A percentile compares a stretch with the other conserved stretches of the same genome.
Conservation (phyloP, 2,113 vertebrate species). For the Neolamprologus cancellatus region DNA sequence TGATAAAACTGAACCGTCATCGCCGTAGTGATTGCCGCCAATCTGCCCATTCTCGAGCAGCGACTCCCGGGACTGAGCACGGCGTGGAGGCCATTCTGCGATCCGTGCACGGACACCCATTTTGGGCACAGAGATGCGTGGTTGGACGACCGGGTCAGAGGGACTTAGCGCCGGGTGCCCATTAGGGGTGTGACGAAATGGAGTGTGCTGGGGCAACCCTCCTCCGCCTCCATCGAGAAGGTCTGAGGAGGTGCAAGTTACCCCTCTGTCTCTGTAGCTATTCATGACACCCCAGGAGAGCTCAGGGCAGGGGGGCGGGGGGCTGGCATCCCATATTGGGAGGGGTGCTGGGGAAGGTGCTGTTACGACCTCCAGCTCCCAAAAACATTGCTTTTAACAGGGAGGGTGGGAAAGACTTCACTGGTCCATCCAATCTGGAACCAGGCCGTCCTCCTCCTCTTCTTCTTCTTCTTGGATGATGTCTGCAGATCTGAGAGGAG, state of each 20-base stretch:
- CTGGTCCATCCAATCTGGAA: constrained; percentile 13
- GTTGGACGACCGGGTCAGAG: constrained; percentile 40
- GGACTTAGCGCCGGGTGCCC: constrained; percentile 54
- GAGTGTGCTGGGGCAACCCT: constrained; percentile 50
- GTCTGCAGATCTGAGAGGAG: constrained; percentile 1
- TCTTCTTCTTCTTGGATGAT: neutral
- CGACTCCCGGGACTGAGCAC: constrained; percentile 74
- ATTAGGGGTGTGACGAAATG: constrained; percentile 67
- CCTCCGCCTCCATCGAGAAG: constrained; percentile 68
- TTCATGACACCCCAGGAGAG: constrained; percentile 76
- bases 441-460: neutral
- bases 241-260: constrained; percentile 74
- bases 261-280: constrained; percentile 79
- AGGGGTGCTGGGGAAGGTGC: constrained; percentile 37
- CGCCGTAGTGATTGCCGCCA: constrained; percentile 51
- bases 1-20: constrained; percentile 19
- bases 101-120: constrained; percentile 91
- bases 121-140: constrained; percentile 79
- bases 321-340: constrained; percentile 64
- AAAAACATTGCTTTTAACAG: constrained; percentile 60
- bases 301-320: constrained; percentile 53
- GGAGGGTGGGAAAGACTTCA: neutral
- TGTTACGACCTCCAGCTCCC: constrained; percentile 45
- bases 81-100: constrained; percentile 88
- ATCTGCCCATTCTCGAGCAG: constrained; percentile 59